phyloP scores from a whole-genome alignment of 2,797 vertebrate genomes.

The Mus spretus region DNA sequence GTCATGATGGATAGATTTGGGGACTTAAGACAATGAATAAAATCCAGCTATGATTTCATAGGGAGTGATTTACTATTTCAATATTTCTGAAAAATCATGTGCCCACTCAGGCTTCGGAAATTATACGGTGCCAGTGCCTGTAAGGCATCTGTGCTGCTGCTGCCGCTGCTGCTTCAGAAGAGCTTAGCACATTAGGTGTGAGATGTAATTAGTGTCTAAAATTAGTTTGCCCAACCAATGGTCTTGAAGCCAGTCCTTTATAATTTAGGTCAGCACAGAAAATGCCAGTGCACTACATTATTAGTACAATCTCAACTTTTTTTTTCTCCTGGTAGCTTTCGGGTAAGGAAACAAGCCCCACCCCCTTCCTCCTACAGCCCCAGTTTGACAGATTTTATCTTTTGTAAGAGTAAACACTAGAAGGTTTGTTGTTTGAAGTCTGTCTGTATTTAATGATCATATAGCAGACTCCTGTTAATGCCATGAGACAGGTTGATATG shows the following conservation, averaged over 20 bases:
- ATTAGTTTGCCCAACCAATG: constrained; percentile 82
- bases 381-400: constrained; percentile 39
- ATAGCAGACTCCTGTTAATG: neutral
- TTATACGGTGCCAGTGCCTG: constrained; percentile 36
- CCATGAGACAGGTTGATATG: neutral
- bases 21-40: constrained; percentile 50
- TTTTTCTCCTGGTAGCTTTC: constrained; percentile 62
- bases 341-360: neutral
- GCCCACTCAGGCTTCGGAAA: constrained; percentile 65
- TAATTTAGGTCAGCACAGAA: constrained; percentile 85
- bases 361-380: neutral
- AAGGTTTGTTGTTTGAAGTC: neutral
- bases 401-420: constrained; percentile 30
- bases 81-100: constrained; percentile 58
- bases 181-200: constrained; percentile 77
- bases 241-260: constrained; percentile 84
- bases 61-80: constrained; percentile 39
- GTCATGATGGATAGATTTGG: constrained; percentile 11
- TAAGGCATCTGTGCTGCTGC: constrained; percentile 47
- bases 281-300: constrained; percentile 70
- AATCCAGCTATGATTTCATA: neutral
- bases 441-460: neutral
- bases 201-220: constrained; percentile 83
- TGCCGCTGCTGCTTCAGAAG: constrained; percentile 64
- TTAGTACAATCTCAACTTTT: constrained; percentile 69